Conservation (phyloP, 2,797 vertebrate species). For the Notolepis coatsorum region DNA sequence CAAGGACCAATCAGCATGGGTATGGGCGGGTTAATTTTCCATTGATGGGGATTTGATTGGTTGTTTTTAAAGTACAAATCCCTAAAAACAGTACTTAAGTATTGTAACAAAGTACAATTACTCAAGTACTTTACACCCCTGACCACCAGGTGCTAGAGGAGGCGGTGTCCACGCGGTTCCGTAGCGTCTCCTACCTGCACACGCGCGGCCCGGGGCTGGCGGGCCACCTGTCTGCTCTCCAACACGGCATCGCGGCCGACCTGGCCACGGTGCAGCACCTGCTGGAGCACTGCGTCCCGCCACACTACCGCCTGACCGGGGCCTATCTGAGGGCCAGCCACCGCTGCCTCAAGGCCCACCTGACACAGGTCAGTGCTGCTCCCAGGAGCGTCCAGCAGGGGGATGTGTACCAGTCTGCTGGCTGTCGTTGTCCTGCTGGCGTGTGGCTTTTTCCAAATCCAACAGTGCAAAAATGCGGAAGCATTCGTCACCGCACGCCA, state of each 20-base stretch:
- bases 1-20: too few relatives aligned
- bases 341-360: constrained; percentile 82
- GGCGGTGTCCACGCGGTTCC: constrained; percentile 75
- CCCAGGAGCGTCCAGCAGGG: too few relatives aligned
- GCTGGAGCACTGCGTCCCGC: constrained; percentile 92
- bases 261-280: constrained; percentile 88
- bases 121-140: not conserved
- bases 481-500: too few relatives aligned
- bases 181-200: constrained; percentile 80
- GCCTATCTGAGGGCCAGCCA: constrained; percentile 88
- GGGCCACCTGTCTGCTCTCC: constrained; percentile 87
- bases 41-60: too few relatives aligned
- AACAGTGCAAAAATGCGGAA: too few relatives aligned
- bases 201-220: constrained; percentile 82
- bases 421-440: too few relatives aligned
- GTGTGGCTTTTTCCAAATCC: too few relatives aligned
- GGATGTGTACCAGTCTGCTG: too few relatives aligned
- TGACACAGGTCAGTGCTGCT: constrained; percentile 84
- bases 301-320: constrained; percentile 86
- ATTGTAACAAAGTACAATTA: too few relatives aligned
- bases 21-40: too few relatives aligned
- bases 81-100: too few relatives aligned
- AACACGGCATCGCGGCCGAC: constrained; percentile 86
- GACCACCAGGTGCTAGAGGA: constrained; percentile 85
- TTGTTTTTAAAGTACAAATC: too few relatives aligned